Evolutionary conservation across 2,113 vertebrate species (phyloP).

Genomic region (Lethenteron reissneri): DNA sequence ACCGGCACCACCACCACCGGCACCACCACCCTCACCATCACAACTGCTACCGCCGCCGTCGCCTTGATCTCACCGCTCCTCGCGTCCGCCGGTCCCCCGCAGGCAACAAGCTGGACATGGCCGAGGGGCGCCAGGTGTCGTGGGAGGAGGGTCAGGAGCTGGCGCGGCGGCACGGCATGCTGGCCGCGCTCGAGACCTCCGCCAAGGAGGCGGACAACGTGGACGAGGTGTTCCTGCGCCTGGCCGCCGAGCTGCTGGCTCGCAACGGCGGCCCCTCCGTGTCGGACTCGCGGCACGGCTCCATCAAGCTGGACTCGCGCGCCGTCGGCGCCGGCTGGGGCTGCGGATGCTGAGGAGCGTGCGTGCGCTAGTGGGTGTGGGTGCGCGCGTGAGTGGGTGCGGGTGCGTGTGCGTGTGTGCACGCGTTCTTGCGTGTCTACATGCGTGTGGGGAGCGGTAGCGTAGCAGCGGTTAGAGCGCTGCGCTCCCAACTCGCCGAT

Average conservation of each 20-base stretch:
- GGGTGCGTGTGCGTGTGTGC: no score
- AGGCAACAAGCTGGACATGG: slow-evolving; percentile 75
- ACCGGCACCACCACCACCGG: no score
- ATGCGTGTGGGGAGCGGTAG: no score
- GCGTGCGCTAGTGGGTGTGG: slow-evolving; percentile 8
- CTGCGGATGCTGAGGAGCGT: slow-evolving; percentile 38
- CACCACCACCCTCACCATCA: no score
- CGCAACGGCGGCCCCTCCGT: slow-evolving; percentile 50
- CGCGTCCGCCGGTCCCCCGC: slow-evolving; percentile 3
- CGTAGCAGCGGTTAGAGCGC: no score
- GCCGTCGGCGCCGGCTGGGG: slow-evolving; percentile 38
- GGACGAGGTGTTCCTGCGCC: slow-evolving; percentile 47
- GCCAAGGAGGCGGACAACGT: slow-evolving; percentile 60
- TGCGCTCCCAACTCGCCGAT: no score
- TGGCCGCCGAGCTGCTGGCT: slow-evolving; percentile 49
- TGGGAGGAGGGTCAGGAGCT: slow-evolving; percentile 59
- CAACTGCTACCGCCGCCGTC: no score
- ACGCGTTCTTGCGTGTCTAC: no score
- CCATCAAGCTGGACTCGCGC: slow-evolving; percentile 57
- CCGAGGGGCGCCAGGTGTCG: slow-evolving; percentile 37
- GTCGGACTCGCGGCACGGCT: slow-evolving; percentile 36
- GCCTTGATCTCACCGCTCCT: no score
- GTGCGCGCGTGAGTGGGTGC: no score
- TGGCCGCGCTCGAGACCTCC: slow-evolving; percentile 72
- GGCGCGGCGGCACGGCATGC: slow-evolving; percentile 42